Conservation (phyloP, 2,888 invertebrate species). For the Aphidoletes aphidimyza region DNA sequence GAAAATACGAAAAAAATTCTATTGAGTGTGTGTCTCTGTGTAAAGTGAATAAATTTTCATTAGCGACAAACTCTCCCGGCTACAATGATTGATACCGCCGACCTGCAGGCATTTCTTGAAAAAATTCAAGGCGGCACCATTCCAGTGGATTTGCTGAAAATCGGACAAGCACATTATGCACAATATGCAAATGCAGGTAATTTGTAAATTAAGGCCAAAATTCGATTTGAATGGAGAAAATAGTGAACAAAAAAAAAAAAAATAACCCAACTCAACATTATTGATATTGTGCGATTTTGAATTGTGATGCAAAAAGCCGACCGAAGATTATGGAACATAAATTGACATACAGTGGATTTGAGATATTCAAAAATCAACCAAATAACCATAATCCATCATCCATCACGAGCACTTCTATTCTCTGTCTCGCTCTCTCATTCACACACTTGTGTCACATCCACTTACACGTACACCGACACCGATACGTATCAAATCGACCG, state of each 20-base stretch:
- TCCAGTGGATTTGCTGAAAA: slow-evolving; percentile 61
- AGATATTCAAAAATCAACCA: no score
- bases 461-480: not conserved
- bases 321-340: no score
- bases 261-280: no score
- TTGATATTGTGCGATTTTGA: no score
- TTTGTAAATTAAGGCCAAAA: no score
- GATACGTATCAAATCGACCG: not conserved
- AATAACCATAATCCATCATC: not conserved
- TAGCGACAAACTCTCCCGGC: slow-evolving; percentile 12
- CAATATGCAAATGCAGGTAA: slow-evolving; percentile 59
- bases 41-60: not conserved
- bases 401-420: no score
- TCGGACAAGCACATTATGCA: slow-evolving; percentile 59
- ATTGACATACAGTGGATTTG: no score
- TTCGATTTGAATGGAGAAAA: no score
- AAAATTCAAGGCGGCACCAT: slow-evolving; percentile 61
- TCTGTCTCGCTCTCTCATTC: not conserved
- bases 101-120: slow-evolving; percentile 60
- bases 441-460: not conserved
- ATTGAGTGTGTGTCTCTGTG: not conserved
- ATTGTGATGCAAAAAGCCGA: no score
- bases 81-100: slow-evolving; percentile 60
- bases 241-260: no score
- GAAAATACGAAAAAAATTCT: not conserved